Conservation (phyloP, 2,888 invertebrate genomes). For the Geotrupes spiniger region DNA sequence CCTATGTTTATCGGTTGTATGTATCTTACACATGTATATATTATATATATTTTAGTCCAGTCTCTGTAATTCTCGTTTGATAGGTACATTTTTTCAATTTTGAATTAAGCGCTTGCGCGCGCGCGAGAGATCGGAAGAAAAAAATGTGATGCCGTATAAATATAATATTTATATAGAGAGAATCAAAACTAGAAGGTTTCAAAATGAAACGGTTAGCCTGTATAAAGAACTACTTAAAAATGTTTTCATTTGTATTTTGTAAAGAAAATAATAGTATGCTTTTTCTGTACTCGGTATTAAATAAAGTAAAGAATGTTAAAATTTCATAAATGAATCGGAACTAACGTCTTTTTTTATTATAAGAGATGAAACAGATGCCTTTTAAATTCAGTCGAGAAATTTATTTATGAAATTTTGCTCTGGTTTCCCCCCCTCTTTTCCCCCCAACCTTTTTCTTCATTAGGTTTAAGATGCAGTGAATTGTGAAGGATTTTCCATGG, state of each 20-base stretch:
- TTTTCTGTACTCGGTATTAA: conserved; percentile 24
- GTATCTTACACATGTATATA: conserved; percentile 13
- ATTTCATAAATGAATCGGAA: conserved; percentile 10
- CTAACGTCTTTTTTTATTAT: conserved; percentile 5
- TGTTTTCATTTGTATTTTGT: conserved; percentile 29
- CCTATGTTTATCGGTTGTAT: conserved; percentile 23
- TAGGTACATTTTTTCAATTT: not conserved
- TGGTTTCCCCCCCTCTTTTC: too few species aligned
- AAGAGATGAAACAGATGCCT: conserved; percentile 1
- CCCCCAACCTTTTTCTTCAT: not conserved
- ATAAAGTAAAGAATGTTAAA: conserved; percentile 13
- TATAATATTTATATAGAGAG: conserved; percentile 23
- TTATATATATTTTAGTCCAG: conserved; percentile 21
- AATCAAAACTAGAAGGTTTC: conserved; percentile 27
- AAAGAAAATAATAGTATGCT: conserved; percentile 26
- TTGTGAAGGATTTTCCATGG: conserved; percentile 17
- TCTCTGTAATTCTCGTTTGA: conserved; percentile 19
- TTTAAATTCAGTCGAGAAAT: conserved; percentile 7
- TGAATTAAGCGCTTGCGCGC: too few species aligned
- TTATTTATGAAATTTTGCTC: conserved; percentile 1
- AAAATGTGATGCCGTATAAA: conserved; percentile 23
- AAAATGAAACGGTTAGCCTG: conserved; percentile 33
- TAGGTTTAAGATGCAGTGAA: conserved; percentile 12
- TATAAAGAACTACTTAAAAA: conserved; percentile 31
- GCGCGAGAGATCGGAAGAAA: conserved; percentile 1